Evolutionary conservation across 2,888 invertebrate species (phyloP).

Genomic region (Yponomeuta evonymella): DNA sequence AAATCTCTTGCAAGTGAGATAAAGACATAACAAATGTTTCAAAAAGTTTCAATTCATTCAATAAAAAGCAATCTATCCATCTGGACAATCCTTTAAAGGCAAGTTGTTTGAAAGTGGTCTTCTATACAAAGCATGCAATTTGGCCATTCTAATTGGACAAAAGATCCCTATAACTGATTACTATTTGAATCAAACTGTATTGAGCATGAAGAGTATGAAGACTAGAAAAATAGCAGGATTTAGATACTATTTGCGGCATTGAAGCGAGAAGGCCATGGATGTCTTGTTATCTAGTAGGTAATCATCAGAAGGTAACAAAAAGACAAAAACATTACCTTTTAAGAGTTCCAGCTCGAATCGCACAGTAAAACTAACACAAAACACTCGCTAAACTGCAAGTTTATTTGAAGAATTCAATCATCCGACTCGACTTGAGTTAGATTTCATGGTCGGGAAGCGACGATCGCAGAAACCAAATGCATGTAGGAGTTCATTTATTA

Average conservation of each 20-base stretch:
- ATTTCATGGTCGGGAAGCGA: neutral
- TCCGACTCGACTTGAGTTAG: neutral
- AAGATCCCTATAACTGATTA: neutral
- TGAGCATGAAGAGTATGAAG: neutral
- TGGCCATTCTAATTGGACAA: neutral
- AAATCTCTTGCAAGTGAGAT: too few species aligned
- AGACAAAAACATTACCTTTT: neutral
- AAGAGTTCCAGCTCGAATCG: neutral
- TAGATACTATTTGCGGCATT: neutral
- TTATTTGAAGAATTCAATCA: neutral
- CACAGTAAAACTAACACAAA: neutral
- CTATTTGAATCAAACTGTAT: neutral
- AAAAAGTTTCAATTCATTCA: too few species aligned
- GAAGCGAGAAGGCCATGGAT: neutral
- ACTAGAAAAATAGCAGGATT: neutral
- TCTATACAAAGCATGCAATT: slow-evolving; percentile 12
- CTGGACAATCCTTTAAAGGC: slow-evolving; percentile 36
- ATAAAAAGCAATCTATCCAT: neutral
- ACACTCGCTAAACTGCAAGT: neutral
- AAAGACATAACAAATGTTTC: too few species aligned
- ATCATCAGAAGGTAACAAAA: neutral
- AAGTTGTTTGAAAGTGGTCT: slow-evolving; percentile 39
- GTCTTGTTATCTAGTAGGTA: neutral
- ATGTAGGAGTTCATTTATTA: slow-evolving; percentile 69
- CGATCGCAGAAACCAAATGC: slow-evolving; percentile 12